Conservation (phyloP, 2,888 invertebrate genomes). For the Ommatoiulus sabulosus region DNA sequence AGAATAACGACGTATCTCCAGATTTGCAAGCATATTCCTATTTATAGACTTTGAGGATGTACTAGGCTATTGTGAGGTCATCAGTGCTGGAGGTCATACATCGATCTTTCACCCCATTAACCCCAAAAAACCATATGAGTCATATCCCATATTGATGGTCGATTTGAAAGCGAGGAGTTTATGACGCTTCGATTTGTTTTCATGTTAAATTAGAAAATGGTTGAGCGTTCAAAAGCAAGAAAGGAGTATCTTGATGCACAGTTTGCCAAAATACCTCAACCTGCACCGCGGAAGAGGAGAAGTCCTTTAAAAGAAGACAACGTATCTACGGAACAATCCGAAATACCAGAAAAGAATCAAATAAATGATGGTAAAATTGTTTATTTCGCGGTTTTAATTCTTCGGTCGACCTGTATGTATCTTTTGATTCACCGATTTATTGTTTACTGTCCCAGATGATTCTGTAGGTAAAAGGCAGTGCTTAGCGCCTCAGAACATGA, state of each 20-base stretch:
- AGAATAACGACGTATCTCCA: too few relatives aligned
- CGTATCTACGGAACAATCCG: background rate
- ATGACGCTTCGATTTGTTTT: too few relatives aligned
- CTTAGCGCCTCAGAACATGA: background rate
- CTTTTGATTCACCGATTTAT: background rate
- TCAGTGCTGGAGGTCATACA: too few relatives aligned
- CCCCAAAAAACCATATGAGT: too few relatives aligned
- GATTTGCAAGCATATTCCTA: too few relatives aligned
- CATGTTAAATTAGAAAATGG: too few relatives aligned
- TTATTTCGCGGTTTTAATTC: background rate
- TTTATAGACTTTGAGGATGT: too few relatives aligned
- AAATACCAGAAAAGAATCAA: background rate
- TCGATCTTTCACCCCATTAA: too few relatives aligned
- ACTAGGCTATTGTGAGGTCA: too few relatives aligned
- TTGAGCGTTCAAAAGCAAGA: constrained; percentile 63
- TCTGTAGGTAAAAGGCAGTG: constrained; percentile 21
- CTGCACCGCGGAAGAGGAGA: constrained; percentile 57
- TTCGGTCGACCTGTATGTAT: background rate
- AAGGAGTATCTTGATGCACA: constrained; percentile 62
- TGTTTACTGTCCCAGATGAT: background rate
- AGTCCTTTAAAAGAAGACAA: constrained; percentile 59
- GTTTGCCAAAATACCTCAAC: constrained; percentile 51
- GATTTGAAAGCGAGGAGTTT: too few relatives aligned
- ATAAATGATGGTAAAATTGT: background rate
- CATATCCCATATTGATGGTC: too few relatives aligned